These are phyloP conservation scores for Limnephilus marmoratus DNA, from an alignment of 2,888 invertebrate genomes.

Conservation along the genomic window DNA sequence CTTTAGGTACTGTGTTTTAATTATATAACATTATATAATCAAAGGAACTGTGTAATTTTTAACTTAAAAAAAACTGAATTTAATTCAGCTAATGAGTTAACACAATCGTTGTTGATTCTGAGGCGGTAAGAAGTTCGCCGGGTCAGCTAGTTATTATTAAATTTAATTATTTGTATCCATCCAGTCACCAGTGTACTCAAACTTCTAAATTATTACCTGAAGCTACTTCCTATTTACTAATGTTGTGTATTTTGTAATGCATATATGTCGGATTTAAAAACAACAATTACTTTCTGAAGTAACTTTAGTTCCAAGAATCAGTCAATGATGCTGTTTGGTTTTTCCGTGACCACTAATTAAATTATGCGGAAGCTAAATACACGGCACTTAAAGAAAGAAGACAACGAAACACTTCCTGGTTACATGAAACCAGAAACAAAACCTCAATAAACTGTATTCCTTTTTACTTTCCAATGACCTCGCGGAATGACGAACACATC, in stretches of 20 bases:
- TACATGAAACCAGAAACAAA: background rate
- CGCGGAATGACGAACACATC: background rate
- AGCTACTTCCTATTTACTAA: background rate
- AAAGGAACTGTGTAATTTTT: too few species aligned
- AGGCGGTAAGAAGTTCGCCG: too few species aligned
- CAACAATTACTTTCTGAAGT: background rate
- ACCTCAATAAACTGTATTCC: background rate
- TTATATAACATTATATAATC: too few species aligned
- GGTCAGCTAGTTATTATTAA: too few species aligned
- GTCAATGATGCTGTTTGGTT: background rate
- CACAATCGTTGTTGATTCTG: too few species aligned
- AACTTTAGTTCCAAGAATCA: background rate
- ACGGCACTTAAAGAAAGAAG: background rate
- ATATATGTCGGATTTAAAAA: background rate
- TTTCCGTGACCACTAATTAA: background rate
- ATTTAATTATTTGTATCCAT: too few species aligned
- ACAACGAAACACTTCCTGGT: background rate
- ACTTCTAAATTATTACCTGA: background rate
- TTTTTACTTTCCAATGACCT: conserved; percentile 39
- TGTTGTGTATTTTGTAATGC: too few species aligned
- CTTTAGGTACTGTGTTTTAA: too few species aligned
- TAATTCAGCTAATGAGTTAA: too few species aligned
- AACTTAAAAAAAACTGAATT: too few species aligned
- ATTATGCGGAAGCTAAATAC: background rate
- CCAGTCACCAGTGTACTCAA: too few species aligned